Conservation (phyloP, 2,113 vertebrate genomes). For the Muscicapa adusta region DNA sequence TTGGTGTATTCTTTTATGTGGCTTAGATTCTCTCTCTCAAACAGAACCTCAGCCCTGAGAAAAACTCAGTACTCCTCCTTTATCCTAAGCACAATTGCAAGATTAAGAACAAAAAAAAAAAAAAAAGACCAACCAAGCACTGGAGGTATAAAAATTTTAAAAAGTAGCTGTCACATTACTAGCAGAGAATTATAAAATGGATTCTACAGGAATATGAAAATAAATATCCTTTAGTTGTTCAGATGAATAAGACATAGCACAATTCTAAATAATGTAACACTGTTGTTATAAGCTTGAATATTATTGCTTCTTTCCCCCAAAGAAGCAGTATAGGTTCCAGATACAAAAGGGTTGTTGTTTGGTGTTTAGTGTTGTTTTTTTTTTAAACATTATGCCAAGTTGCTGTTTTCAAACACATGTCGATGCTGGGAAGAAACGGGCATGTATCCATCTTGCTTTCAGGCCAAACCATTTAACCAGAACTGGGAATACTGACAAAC, state of each 20-base stretch:
- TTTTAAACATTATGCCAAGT: background rate
- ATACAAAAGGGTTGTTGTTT: background rate
- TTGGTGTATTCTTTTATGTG: background rate
- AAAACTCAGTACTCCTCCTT: background rate
- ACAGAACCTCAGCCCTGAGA: background rate
- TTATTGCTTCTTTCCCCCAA: background rate
- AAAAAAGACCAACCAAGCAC: background rate
- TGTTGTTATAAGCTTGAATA: background rate
- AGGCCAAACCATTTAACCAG: slow-evolving; percentile 52
- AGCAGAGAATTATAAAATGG: background rate
- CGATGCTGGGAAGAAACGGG: slow-evolving; percentile 30
- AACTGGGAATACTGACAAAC: slow-evolving; percentile 51
- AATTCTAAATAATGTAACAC: background rate
- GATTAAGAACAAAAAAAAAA: background rate
- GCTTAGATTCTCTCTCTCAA: background rate
- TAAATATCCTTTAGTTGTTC: background rate
- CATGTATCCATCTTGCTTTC: slow-evolving; percentile 16
- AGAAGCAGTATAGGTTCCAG: background rate
- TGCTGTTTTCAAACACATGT: slow-evolving; percentile 47
- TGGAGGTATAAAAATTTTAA: background rate
- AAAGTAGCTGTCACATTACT: background rate
- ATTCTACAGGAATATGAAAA: background rate
- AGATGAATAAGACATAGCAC: background rate
- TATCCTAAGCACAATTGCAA: background rate
- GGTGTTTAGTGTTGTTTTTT: background rate